Evolutionary conservation across 2,888 invertebrate species (phyloP).

Genomic region (Chesias legatella): DNA sequence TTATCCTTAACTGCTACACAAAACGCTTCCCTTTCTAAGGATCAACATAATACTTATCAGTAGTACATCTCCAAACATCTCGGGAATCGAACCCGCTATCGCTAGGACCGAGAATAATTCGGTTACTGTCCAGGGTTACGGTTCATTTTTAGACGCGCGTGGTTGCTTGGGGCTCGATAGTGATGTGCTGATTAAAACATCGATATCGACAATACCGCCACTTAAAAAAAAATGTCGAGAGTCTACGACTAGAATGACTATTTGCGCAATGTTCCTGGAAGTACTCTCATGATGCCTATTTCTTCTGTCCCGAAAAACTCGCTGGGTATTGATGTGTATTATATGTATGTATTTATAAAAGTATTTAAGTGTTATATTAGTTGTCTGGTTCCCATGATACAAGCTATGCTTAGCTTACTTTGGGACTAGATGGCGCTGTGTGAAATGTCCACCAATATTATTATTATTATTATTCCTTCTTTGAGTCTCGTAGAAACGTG

Average conservation of each 20-base stretch:
- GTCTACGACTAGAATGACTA: conserved; percentile 1
- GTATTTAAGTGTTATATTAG: no score
- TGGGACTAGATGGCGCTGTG: no score
- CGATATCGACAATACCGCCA: conserved; percentile 18
- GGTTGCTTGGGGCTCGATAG: conserved; percentile 67
- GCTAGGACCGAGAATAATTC: conserved; percentile 39
- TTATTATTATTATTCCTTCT: no score
- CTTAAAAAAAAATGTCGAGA: neutral
- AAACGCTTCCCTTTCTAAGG: conserved; percentile 9
- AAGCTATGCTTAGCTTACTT: no score
- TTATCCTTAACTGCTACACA: conserved; percentile 10
- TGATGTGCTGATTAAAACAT: conserved; percentile 34
- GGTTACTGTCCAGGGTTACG: conserved; percentile 36
- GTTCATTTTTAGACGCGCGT: conserved; percentile 76
- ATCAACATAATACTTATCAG: conserved; percentile 32
- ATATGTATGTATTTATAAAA: no score
- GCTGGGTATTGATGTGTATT: no score
- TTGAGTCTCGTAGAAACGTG: no score
- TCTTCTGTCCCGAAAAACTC: no score
- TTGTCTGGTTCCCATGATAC: no score
- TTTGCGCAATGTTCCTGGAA: no score
- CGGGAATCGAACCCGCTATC: conserved; percentile 54
- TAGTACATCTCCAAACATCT: conserved; percentile 34
- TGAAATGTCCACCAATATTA: no score
- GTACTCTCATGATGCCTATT: no score